Percentiles rank a stretch among this genome's conserved stretches.
Conservation (phyloP, 1,140 invertebrate genomes). For the Drosophila santomea region DNA sequence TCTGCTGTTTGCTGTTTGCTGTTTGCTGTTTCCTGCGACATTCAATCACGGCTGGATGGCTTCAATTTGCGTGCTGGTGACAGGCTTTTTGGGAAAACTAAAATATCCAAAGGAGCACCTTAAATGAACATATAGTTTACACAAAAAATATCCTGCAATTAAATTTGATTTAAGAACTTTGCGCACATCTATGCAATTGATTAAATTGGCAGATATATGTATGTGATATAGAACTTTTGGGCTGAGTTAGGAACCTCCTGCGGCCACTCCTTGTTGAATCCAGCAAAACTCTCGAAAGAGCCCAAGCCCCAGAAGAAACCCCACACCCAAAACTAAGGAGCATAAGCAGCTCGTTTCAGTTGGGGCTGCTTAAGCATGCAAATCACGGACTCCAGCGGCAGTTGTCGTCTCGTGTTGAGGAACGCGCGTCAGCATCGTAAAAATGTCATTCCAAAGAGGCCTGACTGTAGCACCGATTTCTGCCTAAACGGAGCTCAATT, state of each 20-base stretch:
- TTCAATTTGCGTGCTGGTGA: neutral
- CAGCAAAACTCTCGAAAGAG: neutral
- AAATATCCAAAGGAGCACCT: neutral
- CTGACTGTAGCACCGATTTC: conserved; percentile 2
- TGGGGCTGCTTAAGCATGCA: conserved; percentile 71
- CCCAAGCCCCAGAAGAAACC: too few relatives aligned
- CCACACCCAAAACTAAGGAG: neutral
- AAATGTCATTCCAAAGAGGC: conserved; percentile 71
- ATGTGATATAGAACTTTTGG: too few relatives aligned
- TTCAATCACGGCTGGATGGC: conserved; percentile 9
- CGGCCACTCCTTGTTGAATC: conserved; percentile 4
- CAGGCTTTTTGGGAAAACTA: too few relatives aligned
- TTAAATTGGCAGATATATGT: too few relatives aligned
- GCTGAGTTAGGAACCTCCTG: too few relatives aligned
- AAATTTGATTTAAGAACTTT: too few relatives aligned
- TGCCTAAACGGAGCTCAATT: neutral
- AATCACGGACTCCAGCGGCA: conserved; percentile 61
- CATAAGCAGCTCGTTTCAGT: conserved; percentile 33
- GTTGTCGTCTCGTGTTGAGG: conserved; percentile 62
- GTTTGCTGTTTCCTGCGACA: conserved; percentile 9
- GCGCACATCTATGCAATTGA: too few relatives aligned
- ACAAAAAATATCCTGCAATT: too few relatives aligned
- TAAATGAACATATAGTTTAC: too few relatives aligned
- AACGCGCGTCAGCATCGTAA: conserved; percentile 81
- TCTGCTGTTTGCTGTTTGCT: conserved; percentile 1